phyloP scores from a whole-genome alignment of 2,888 invertebrate genomes.

The Pachycephus smyrnensis region DNA sequence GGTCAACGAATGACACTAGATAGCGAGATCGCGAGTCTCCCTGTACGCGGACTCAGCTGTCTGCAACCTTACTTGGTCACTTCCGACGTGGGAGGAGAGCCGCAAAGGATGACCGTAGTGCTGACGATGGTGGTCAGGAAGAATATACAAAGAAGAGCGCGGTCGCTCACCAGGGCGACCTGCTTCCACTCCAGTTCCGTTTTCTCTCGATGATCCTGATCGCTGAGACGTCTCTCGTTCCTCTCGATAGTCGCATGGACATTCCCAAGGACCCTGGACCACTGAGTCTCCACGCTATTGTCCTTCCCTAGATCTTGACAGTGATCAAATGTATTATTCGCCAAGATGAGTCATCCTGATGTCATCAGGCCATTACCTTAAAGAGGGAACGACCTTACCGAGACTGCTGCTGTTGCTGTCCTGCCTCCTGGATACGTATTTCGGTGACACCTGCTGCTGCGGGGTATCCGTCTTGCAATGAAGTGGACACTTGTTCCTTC shows the following conservation, averaged over 20 bases:
- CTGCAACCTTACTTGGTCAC: constrained; percentile 35
- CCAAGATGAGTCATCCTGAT: background rate
- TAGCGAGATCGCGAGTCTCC: background rate
- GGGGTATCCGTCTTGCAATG: constrained; percentile 50
- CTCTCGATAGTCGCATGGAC: constrained; percentile 82
- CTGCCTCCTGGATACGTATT: constrained; percentile 38
- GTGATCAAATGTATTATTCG: background rate
- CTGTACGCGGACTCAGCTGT: background rate
- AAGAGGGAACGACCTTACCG: background rate
- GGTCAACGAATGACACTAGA: background rate
- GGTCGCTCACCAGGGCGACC: constrained; percentile 84
- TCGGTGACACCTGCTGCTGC: constrained; percentile 47
- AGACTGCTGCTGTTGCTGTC: constrained; percentile 46
- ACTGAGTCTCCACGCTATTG: constrained; percentile 73
- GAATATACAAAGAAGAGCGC: constrained; percentile 81
- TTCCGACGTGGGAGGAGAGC: constrained; percentile 70
- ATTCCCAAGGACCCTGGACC: constrained; percentile 76
- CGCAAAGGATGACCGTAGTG: constrained; percentile 83
- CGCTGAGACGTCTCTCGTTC: constrained; percentile 82
- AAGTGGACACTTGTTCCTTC: constrained; percentile 52
- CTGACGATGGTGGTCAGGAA: constrained; percentile 81
- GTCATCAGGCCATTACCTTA: background rate
- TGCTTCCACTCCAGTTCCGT: constrained; percentile 89
- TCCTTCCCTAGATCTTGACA: constrained; percentile 47
- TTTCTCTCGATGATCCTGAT: constrained; percentile 82